Evolutionary conservation across 1,140 invertebrate species (phyloP).

Genomic region (Pinna nobilis): DNA sequence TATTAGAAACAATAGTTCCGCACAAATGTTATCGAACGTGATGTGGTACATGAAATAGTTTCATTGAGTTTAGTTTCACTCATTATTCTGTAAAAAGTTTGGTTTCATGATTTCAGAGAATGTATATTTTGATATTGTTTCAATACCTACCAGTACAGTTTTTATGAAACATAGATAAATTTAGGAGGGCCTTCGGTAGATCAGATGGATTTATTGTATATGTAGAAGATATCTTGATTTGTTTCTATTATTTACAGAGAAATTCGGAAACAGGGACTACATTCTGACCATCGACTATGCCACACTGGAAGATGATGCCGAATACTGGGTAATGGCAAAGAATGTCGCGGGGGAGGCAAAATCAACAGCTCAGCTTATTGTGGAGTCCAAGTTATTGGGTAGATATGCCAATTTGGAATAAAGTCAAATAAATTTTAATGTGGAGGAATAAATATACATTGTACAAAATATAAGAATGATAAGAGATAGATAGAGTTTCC

Average conservation of each 20-base stretch:
- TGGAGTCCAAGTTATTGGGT: constrained; percentile 61
- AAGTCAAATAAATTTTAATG: too few species aligned
- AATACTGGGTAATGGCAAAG: constrained; percentile 67
- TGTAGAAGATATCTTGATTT: background rate
- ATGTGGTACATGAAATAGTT: background rate
- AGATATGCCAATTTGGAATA: too few species aligned
- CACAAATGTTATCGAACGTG: too few species aligned
- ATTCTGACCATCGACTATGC: constrained; percentile 66
- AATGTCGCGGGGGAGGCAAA: constrained; percentile 69
- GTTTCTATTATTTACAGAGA: constrained; percentile 55
- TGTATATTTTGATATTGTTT: background rate
- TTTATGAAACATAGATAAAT: too few species aligned
- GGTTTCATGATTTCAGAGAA: background rate
- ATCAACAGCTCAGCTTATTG: constrained; percentile 67
- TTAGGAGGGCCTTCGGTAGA: too few species aligned
- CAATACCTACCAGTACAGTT: too few species aligned
- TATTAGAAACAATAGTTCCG: too few species aligned
- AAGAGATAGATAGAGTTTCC: too few species aligned
- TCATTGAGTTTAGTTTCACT: background rate
- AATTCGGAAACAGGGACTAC: constrained; percentile 72
- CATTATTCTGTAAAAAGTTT: background rate
- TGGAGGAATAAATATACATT: too few species aligned
- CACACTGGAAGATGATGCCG: constrained; percentile 71
- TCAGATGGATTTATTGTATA: too few species aligned
- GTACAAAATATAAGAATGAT: too few species aligned